A percentile compares a stretch with the other conserved stretches of the same genome.
Conservation (phyloP, 1,140 invertebrate species). For the Drosophila prosaltans region DNA sequence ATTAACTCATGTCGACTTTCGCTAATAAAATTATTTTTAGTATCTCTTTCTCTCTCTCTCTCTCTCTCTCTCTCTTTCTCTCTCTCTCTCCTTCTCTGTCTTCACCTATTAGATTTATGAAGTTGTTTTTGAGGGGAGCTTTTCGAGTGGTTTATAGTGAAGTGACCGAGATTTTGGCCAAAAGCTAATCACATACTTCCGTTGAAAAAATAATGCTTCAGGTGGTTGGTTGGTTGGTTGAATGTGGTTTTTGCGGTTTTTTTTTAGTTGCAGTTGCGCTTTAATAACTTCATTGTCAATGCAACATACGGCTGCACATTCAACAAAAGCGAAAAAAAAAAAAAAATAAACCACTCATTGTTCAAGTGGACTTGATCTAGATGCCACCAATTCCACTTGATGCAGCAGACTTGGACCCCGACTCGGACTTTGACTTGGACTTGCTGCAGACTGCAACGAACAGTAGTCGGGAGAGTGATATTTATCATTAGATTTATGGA, state of each 20-base stretch:
- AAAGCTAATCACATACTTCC: constrained; percentile 22
- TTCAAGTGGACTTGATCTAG: constrained; percentile 58
- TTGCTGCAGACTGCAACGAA: constrained; percentile 2
- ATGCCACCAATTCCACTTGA: constrained; percentile 24
- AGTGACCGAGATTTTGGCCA: constrained; percentile 43
- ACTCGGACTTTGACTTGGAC: constrained; percentile 7
- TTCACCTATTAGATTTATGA: constrained; percentile 40
- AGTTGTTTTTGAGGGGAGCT: constrained; percentile 22
- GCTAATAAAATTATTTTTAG: constrained; percentile 48
- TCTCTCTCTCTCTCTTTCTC: neutral
- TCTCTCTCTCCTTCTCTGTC: neutral
- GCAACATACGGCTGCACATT: constrained; percentile 57
- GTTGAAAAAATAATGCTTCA: constrained; percentile 38
- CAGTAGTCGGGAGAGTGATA: constrained; percentile 51
- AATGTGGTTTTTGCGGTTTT: constrained; percentile 53
- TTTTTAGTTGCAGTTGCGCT: constrained; percentile 57
- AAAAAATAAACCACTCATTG: constrained; percentile 61
- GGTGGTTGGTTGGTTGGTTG: constrained; percentile 42
- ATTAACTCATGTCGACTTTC: constrained; percentile 33
- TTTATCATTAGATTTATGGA: constrained; percentile 52
- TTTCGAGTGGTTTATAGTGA: neutral
- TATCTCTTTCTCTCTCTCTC: constrained; percentile 9
- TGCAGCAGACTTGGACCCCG: neutral
- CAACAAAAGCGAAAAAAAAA: constrained; percentile 50
- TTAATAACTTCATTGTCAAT: constrained; percentile 81